phyloP scores from a whole-genome alignment of 2,113 vertebrate species.

The Protomyctophum bolini region DNA sequence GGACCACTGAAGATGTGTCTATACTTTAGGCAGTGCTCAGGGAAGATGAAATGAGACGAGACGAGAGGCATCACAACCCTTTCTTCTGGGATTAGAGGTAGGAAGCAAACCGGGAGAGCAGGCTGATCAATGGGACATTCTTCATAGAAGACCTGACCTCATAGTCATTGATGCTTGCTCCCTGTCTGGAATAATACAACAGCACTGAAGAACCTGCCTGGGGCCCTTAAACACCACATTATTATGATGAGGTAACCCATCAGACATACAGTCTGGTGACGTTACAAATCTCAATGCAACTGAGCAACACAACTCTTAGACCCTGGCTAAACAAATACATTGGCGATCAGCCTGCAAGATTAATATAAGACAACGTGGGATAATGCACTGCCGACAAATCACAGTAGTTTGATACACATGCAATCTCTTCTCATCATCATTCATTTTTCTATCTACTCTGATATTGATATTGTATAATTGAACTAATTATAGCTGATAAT shows the following conservation, averaged over 20 bases:
- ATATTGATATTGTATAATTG: too few species aligned
- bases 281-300: background rate
- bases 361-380: too few species aligned
- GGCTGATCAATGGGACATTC: constrained; percentile 44
- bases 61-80: constrained; percentile 29
- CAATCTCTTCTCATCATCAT: too few species aligned
- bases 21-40: constrained; percentile 36
- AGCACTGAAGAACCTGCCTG: background rate
- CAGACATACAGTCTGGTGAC: background rate
- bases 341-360: too few species aligned
- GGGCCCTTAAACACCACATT: background rate
- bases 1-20: constrained; percentile 22
- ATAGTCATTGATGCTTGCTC: constrained; percentile 39
- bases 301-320: background rate
- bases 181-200: constrained; percentile 8
- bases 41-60: constrained; percentile 30
- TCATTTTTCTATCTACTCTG: too few species aligned
- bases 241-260: background rate
- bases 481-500: too few species aligned
- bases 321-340: too few species aligned
- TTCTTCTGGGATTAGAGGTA: constrained; percentile 27
- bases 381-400: too few species aligned
- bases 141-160: constrained; percentile 50
- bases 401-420: too few species aligned
- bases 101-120: constrained; percentile 41